A percentile compares a stretch with the other conserved stretches of the same genome.
These are phyloP conservation scores for Neomonachus schauinslandi DNA, from an alignment of 2,113 vertebrate genomes.

Conservation along the genomic window DNA sequence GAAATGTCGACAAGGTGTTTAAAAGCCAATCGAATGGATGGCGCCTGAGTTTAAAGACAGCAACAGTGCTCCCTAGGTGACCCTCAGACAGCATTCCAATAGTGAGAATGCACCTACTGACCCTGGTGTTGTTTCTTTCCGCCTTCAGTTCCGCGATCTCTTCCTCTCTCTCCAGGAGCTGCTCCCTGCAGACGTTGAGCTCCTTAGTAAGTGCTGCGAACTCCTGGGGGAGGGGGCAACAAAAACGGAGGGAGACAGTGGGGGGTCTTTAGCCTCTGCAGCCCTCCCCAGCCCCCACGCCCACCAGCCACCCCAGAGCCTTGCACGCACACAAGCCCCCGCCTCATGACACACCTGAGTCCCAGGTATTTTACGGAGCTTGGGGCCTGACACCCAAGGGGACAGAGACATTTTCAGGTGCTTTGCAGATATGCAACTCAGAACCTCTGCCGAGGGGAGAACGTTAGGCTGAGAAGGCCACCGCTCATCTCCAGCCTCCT, in stretches of 20 bases:
- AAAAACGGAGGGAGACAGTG: neutral
- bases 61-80: fast-evolving
- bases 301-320: no score
- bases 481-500: neutral
- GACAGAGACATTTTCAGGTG: neutral
- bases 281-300: neutral
- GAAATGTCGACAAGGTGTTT: neutral
- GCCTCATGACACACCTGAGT: neutral
- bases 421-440: neutral
- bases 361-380: neutral
- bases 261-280: neutral
- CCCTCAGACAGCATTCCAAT: fast-evolving
- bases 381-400: neutral
- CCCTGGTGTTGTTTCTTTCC: slow-evolving; percentile 97
- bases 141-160: slow-evolving; percentile 98
- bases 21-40: neutral
- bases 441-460: neutral
- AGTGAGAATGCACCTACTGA: slow-evolving; percentile 81
- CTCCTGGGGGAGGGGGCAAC: slow-evolving; percentile 85
- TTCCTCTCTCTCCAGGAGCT: slow-evolving; percentile 97
- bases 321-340: neutral
- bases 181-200: slow-evolving; percentile 95
- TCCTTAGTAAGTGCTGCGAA: slow-evolving; percentile 98
- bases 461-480: neutral
- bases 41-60: fast-evolving